phyloP scores from a whole-genome alignment of 2,797 vertebrate species.

The Gymnothorax javanicus region DNA sequence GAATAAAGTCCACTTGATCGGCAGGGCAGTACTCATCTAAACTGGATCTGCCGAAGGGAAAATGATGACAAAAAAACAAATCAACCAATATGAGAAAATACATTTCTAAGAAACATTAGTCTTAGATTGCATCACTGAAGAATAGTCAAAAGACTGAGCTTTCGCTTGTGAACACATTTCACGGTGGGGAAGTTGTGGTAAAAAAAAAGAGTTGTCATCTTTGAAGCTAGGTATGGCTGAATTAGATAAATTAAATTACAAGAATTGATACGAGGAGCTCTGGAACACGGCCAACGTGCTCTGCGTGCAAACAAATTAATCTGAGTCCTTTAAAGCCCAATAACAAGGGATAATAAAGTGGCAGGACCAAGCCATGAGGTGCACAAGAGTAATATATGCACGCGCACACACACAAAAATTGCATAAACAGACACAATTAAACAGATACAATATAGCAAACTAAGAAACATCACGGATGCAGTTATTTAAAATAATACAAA shows the following conservation, averaged over 20 bases:
- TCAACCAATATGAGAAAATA: not conserved
- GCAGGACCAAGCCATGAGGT: not conserved
- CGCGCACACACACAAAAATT: not conserved
- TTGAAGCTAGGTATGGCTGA: not conserved
- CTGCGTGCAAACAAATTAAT: not conserved
- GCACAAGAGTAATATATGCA: not conserved
- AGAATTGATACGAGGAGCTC: not conserved
- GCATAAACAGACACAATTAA: not conserved
- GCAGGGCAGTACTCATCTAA: constrained; percentile 93
- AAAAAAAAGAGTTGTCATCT: not conserved
- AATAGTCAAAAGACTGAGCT: not conserved
- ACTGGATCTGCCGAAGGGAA: constrained; percentile 81
- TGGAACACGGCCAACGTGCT: constrained; percentile 4
- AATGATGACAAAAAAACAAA: not conserved
- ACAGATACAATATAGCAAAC: not conserved
- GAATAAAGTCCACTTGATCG: constrained; percentile 87
- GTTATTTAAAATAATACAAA: not conserved
- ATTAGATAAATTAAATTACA: not conserved
- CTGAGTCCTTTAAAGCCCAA: not conserved
- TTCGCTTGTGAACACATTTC: not conserved
- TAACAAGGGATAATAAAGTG: not conserved
- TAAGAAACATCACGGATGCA: not conserved
- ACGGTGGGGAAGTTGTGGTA: not conserved
- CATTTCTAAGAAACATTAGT: not conserved
- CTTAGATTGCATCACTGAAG: not conserved